phyloP scores from a whole-genome alignment of 1,140 invertebrate species.

The Myzus persicae region DNA sequence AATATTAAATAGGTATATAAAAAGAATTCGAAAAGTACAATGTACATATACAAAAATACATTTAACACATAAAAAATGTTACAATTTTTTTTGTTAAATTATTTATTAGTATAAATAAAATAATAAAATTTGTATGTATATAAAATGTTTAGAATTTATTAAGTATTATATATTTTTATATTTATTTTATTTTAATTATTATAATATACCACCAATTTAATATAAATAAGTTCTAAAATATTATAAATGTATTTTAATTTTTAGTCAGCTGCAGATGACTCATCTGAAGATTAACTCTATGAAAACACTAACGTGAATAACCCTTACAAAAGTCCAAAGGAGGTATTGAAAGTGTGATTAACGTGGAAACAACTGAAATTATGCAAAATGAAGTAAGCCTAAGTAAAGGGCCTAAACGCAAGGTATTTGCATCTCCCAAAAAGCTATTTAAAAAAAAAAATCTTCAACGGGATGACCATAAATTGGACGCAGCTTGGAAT shows the following conservation, averaged over 20 bases:
- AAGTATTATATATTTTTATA: too few relatives aligned
- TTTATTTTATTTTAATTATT: too few relatives aligned
- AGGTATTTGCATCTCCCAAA: neutral
- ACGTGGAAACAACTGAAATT: neutral
- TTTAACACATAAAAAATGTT: too few relatives aligned
- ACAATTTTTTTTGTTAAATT: too few relatives aligned
- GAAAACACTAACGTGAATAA: neutral
- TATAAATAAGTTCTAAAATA: too few relatives aligned
- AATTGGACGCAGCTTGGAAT: neutral
- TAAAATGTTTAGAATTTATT: too few relatives aligned
- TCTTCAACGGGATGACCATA: neutral
- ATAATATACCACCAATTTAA: too few relatives aligned
- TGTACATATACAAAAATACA: too few relatives aligned
- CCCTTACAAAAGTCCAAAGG: neutral
- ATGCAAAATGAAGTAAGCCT: neutral
- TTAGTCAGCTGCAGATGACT: neutral
- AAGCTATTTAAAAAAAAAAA: neutral
- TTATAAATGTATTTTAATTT: conserved; percentile 17
- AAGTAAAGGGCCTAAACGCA: neutral
- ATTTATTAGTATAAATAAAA: too few relatives aligned
- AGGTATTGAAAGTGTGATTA: neutral
- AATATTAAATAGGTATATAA: too few relatives aligned
- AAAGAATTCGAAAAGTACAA: too few relatives aligned
- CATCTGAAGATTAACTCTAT: neutral
- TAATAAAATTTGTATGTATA: too few relatives aligned